These are phyloP conservation scores for Epizoanthus stellaris DNA, from an alignment of 92 coral and sea anemone species.

Conservation along the genomic window DNA sequence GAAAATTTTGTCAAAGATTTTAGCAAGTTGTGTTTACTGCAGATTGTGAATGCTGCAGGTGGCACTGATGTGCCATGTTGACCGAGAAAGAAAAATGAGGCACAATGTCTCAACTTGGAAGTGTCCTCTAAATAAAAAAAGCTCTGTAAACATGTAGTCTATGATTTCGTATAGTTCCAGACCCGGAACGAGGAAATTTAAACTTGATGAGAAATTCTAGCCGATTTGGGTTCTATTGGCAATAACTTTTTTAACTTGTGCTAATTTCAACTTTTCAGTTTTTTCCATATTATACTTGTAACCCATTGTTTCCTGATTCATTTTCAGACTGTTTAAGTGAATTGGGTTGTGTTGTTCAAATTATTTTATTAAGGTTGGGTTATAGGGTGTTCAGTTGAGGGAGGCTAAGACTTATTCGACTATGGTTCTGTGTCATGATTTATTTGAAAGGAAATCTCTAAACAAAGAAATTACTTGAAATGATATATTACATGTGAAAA, in stretches of 20 bases:
- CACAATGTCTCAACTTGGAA: not conserved
- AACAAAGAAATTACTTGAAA: not conserved
- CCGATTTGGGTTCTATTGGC: too few relatives aligned
- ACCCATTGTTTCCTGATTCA: too few relatives aligned
- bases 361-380: too few relatives aligned
- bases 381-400: not conserved
- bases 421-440: not conserved
- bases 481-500: not conserved
- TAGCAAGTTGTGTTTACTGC: not conserved
- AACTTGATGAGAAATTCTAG: not conserved
- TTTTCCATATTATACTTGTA: too few relatives aligned
- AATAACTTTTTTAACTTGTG: too few relatives aligned
- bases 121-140: not conserved
- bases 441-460: slow-evolving; percentile 1
- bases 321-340: too few relatives aligned
- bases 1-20: not conserved
- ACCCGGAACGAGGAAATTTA: too few relatives aligned
- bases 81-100: not conserved
- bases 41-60: not conserved
- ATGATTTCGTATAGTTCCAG: not conserved
- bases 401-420: not conserved
- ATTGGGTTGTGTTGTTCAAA: too few relatives aligned
- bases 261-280: too few relatives aligned
- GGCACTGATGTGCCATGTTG: not conserved
- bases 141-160: not conserved